A percentile compares a stretch with the other conserved stretches of the same genome.
phyloP scores from a whole-genome alignment of 1,140 invertebrate species.

The Stratiolaelaps scimitus region DNA sequence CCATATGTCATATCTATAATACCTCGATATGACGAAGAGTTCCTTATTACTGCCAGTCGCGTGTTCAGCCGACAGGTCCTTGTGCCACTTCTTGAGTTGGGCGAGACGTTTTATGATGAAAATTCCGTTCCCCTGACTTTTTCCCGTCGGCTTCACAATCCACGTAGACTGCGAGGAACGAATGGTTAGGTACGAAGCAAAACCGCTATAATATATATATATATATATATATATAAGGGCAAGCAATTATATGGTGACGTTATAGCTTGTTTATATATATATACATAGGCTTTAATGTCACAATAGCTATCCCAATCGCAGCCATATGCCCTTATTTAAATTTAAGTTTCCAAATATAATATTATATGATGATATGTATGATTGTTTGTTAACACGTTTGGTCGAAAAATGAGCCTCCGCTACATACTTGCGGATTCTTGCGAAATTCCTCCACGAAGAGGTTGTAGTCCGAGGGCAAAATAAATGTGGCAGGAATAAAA shows the following conservation, averaged over 20 bases:
- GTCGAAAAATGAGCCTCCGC: constrained; percentile 39
- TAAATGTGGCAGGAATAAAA: constrained; percentile 83
- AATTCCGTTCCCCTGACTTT: constrained; percentile 52
- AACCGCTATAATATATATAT: too few species aligned
- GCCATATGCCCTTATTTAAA: too few species aligned
- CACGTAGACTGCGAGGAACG: constrained; percentile 51
- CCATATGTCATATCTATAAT: too few species aligned
- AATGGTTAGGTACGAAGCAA: too few species aligned
- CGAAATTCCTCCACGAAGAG: constrained; percentile 87
- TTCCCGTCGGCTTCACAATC: constrained; percentile 94
- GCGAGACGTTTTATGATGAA: constrained; percentile 47
- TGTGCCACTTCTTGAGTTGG: constrained; percentile 47
- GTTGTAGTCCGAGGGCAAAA: constrained; percentile 83
- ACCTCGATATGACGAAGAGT: constrained; percentile 69
- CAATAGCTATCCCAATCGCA: too few species aligned
- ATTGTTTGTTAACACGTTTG: too few species aligned
- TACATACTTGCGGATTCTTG: constrained; percentile 57
- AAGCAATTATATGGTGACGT: too few species aligned
- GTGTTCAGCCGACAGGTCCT: constrained; percentile 36
- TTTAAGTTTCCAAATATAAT: too few species aligned
- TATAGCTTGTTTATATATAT: too few species aligned
- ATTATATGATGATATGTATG: too few species aligned
- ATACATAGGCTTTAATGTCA: too few species aligned
- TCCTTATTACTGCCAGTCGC: constrained; percentile 59
- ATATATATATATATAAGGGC: too few species aligned